Base-by-base conservation (phyloP, 2,888 invertebrate genomes). In the Myathropa florea region DNA sequence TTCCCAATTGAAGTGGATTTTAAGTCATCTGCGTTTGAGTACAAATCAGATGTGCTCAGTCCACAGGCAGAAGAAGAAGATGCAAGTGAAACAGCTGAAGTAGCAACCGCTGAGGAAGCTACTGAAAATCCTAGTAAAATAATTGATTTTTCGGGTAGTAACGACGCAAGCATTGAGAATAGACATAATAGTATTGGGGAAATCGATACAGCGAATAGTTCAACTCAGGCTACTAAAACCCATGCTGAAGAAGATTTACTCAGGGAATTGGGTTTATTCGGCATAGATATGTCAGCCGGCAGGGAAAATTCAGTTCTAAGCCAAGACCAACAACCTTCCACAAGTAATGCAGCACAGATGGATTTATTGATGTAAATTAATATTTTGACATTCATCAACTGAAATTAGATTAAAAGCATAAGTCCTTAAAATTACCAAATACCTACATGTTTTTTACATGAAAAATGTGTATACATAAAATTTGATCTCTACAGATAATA, bases 1-100 rank as follows among this genome's bases (percentile, higher is more conserved):
- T 99, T 99, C 92, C 99, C 99, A 0, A 98, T 99, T 0, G 99
- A 99, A 93, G 97, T 99, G 18, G 99, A 99, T 92, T 94, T 99
- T 7, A 96, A 97, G 0, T 96, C 97, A 89, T 97, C 96, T 75
- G 98, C 98, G 24, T 98, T 99, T 92, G 97, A 97, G 89, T 98
- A 97, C 90, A 96, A 97, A 92, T 91, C 92, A 0, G 90, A 89
- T 68, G 90, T 91, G 3, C 84, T 92, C 2, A 91, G 91, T 59
- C 92, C 92, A 1, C 92, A 92, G 39, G 90, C 91, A 53, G 73
- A 92, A 21, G 92, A 92, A 70, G 92, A 91, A 4, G 91, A 91
- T 0, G 0, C n/a, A 10, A 65, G 14, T 63, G 91, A 91, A 61
- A 89, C 90, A 3, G 89, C 89, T 2, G 89, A 88, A 14, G 89